Base-by-base conservation (phyloP, 2,888 invertebrate genomes). In the Agonum fuliginosum region DNA sequence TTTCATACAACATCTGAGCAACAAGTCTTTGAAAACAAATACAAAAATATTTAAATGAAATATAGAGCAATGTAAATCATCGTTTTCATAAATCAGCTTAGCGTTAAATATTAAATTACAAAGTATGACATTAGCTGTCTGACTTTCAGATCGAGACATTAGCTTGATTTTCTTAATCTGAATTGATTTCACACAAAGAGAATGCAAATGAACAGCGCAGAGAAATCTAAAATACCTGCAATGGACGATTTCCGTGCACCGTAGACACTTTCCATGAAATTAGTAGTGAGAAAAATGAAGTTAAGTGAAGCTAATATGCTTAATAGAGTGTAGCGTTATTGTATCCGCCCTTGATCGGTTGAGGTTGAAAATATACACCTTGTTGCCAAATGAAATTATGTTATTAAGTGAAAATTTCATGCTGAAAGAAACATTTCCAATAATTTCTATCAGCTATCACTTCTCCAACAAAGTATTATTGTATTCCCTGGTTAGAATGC, bases 171-270 rank as follows among this genome's bases (percentile, higher is more conserved):
- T 54, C 54, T 24, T 54, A 54, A 54, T 24, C 22, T 24, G 24
- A 54, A 54, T 54, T 22, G 54, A 54, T 54, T 54, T 54, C 54
- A 54, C 54, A 54, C 54, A 54, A 54, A 54, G 54, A 54, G 54
- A 54, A 54, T 54, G 54, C 54, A 54, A 54, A 54, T 54, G 10
- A 37, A 1, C 37, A n/a, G 8, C n/a, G 54, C n/a, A 54, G 54
- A 54, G 54, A 54, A 54, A 54, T 54, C 54, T 54, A 24, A 48
- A 54, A 54, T 54, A 54, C 22, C 54, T 24, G 24, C 54, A 54
- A n/a, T 24, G 54, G n/a, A 22, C 24, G 24, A 54, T 54, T 54
- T 54, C 24, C 54, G 22, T 54, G 4, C 8, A 20, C 24, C 5
- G 54, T 24, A 54, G 54, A 54, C 54, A 54, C 54, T 54, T 54